Base-by-base conservation (phyloP, 2,888 invertebrate genomes). In the Diaperis boleti region DNA sequence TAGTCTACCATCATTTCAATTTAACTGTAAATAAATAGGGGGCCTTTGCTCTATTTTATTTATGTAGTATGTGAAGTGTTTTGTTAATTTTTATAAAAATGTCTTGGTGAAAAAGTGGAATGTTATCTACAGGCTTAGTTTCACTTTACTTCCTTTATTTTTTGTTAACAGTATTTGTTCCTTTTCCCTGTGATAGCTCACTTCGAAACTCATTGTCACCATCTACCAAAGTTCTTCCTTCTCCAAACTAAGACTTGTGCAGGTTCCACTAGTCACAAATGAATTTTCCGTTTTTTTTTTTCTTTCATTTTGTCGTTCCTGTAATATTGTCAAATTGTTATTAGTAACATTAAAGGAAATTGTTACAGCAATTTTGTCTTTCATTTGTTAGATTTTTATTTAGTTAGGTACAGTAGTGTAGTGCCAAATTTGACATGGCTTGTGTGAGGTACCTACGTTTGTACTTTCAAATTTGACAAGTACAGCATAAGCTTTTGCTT, bases 241-340 rank as follows among this genome's bases (percentile, higher is more conserved):
- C 64, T 44, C 37, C 56, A 65, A 68, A 70, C 65, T 69, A 71
- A 71, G 69, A 69, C 68, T 72, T 73, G 70, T 72, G 71, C 71
- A 73, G 69, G 72, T 74, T 74, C 72, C 72, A 74, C 74, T 74
- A 74, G 71, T 72, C 72, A 70, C 62, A 61, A 45, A 57, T 35
- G 55, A 59, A 47, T 52, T 60, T 59, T 44, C 52, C 52, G 35
- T 20, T 56, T 67, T 35, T 68, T 31, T 68, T 56, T 67, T 35
- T 68, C 29, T 68, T 69, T 22, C 67, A 65, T 71, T 26, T 70
- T 18, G 64, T 64, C 57, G 68, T 69, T 59, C 57, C 62, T 20
- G 67, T 60, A 52, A 52, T 69, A 67, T 63, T 62, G 49, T 69
- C 39, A 63, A 69, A 66, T 62, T 68, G 39, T 69, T 65, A 69